Evolutionary conservation across 2,888 invertebrate genomes (phyloP), one percentile per base, ranked within the genome.

Genomic region (Cheilosia soror): DNA sequence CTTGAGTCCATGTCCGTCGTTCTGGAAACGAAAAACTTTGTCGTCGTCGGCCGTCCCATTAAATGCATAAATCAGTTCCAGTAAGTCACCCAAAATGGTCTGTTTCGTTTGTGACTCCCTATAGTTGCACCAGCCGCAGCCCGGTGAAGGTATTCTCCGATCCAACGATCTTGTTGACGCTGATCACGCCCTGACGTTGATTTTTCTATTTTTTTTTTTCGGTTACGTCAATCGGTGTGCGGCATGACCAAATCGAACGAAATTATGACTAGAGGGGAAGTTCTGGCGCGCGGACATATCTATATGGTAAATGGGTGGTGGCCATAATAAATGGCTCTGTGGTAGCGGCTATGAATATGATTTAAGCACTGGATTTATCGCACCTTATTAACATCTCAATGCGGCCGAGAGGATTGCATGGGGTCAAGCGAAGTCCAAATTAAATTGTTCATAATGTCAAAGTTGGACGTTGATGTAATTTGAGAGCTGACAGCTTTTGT

Each of bases 361-460:
- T 76, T 71, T 53, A 66, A 55, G 29, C 66, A 51, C 55, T 78
- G 62, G 62, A 78, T 58, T 78, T 78, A 83, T 83, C 57, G 75
- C 79, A 80, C 84, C 84, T 84, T 79, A 80, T 79, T 84, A 79
- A 84, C 79, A 66, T 84, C 79, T 76, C 25, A 84, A 84, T 76
- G 42, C 20, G 71, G 49, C 42, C 25, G 33, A 27, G 60, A 53
- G 44, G 63, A 62, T 29, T 31, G 66, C 55, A 51, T 29, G 57
- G 71, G 79, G 84, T 79, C 75, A 84, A 51, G n/a, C 7, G 40
- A 49, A 66, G 55, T 68, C 62, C 27, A 44, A 65, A 55, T 44
- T 40, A 60, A 72, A 69, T 51, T 44, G 44, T 51, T 27, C 37
- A 37, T 44, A n/a, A 53, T 66, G 20, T 44, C 53, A 55, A 58